Evolutionary conservation across 2,113 vertebrate species (phyloP).

Genomic region (Pongo abelii): DNA sequence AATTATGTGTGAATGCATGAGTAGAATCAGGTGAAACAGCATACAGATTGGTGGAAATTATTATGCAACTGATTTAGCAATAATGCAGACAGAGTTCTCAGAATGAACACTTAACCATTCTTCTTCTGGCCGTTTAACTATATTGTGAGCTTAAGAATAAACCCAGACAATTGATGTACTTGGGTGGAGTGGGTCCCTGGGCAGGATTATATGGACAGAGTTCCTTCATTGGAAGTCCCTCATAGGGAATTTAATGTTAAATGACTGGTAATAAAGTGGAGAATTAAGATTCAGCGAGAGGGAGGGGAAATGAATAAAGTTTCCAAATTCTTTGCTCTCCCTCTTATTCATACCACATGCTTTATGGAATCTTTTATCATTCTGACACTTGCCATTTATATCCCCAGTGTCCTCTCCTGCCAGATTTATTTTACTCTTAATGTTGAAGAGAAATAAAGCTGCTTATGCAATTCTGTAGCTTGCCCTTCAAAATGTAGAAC

Average conservation of each 20-base stretch:
- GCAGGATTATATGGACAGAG: neutral
- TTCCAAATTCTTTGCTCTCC: neutral
- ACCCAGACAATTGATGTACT: neutral
- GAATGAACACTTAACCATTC: conserved; percentile 35
- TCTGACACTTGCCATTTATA: conserved; percentile 70
- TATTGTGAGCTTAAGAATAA: conserved; percentile 39
- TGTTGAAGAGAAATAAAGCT: conserved; percentile 56
- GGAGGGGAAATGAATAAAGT: neutral
- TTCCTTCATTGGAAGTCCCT: neutral
- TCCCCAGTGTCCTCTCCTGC: conserved; percentile 13
- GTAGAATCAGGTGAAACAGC: conserved; percentile 9
- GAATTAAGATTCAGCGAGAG: conserved; percentile 55
- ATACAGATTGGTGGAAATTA: conserved; percentile 19
- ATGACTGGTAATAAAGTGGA: conserved; percentile 59
- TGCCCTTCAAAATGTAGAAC: conserved; percentile 27
- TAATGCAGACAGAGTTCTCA: neutral
- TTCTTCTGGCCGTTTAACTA: neutral
- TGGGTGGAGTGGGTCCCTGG: conserved; percentile 12
- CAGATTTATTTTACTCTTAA: conserved; percentile 56
- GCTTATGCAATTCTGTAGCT: conserved; percentile 48
- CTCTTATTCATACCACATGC: neutral
- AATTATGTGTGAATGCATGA: conserved; percentile 42
- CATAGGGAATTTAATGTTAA: conserved; percentile 47
- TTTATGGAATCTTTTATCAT: conserved; percentile 58
- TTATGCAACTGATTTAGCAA: conserved; percentile 57